A percentile compares a stretch with the other conserved stretches of the same genome.
These are phyloP conservation scores for Apodemia zela DNA, from an alignment of 2,888 invertebrate species.

Conservation along the genomic window DNA sequence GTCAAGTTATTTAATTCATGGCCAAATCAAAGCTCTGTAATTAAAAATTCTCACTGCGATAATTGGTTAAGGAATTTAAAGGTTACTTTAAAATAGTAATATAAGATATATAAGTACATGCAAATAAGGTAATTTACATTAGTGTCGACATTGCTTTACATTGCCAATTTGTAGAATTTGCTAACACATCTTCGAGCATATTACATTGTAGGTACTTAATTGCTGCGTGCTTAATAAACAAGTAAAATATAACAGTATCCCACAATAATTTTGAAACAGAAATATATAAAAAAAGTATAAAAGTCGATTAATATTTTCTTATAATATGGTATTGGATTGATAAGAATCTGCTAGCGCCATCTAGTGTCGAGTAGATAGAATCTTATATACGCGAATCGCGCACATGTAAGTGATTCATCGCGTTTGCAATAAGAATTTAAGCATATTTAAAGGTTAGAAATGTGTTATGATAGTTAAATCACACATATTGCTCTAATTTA, in stretches of 20 bases:
- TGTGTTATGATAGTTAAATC: too few relatives aligned
- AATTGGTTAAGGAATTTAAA: background rate
- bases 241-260: too few relatives aligned
- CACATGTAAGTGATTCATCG: too few relatives aligned
- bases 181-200: background rate
- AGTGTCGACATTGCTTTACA: background rate
- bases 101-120: background rate
- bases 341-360: slow-evolving; percentile 15
- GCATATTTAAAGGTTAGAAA: too few relatives aligned
- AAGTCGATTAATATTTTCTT: too few relatives aligned
- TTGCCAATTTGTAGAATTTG: background rate
- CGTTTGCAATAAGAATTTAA: too few relatives aligned
- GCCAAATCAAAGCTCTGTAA: slow-evolving; percentile 2
- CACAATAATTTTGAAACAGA: too few relatives aligned
- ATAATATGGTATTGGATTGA: too few relatives aligned
- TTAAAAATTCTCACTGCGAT: background rate
- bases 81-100: background rate
- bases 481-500: too few relatives aligned
- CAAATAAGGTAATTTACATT: background rate
- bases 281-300: too few relatives aligned
- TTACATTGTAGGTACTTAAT: background rate
- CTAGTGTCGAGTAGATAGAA: slow-evolving; percentile 10
- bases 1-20: background rate
- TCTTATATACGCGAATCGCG: too few relatives aligned
- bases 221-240: too few relatives aligned